Evolutionary conservation across 2,797 vertebrate genomes (phyloP).

Genomic region (Sebastes nivosus): DNA sequence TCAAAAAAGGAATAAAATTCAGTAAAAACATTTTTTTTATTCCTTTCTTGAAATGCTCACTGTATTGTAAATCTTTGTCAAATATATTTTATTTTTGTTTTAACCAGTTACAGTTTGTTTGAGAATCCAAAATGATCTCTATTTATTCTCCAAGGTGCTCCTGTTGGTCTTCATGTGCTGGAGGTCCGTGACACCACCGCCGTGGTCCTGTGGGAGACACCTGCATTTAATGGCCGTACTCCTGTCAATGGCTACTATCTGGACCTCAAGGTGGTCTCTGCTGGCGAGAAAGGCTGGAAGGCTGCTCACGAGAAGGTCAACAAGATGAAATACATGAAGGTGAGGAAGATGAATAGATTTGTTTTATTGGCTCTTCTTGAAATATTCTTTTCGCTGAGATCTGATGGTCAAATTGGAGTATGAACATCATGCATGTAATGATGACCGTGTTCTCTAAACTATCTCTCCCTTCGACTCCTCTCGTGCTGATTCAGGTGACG

Average conservation of each 20-base stretch:
- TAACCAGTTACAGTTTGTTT: background rate
- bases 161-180: conserved; percentile 86
- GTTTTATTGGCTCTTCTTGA: background rate
- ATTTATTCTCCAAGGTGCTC: conserved; percentile 79
- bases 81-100: background rate
- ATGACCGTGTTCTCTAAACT: background rate
- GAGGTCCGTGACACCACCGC: conserved; percentile 92
- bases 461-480: background rate
- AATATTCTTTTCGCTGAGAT: background rate
- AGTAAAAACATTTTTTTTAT: too few relatives aligned
- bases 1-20: too few relatives aligned
- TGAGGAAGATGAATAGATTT: conserved; percentile 57
- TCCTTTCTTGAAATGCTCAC: too few relatives aligned
- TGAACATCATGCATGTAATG: background rate
- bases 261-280: conserved; percentile 88
- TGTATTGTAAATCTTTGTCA: background rate
- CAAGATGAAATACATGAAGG: conserved; percentile 88
- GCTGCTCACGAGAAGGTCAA: conserved; percentile 88
- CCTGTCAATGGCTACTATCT: conserved; percentile 92
- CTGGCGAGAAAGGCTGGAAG: conserved; percentile 86
- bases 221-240: conserved; percentile 88
- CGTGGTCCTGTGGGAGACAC: conserved; percentile 93
- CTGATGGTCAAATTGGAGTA: background rate
- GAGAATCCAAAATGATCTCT: background rate
- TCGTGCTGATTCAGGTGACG: conserved; percentile 79